phyloP scores from a whole-genome alignment of 2,797 vertebrate genomes.

The Telmatherina bonti region DNA sequence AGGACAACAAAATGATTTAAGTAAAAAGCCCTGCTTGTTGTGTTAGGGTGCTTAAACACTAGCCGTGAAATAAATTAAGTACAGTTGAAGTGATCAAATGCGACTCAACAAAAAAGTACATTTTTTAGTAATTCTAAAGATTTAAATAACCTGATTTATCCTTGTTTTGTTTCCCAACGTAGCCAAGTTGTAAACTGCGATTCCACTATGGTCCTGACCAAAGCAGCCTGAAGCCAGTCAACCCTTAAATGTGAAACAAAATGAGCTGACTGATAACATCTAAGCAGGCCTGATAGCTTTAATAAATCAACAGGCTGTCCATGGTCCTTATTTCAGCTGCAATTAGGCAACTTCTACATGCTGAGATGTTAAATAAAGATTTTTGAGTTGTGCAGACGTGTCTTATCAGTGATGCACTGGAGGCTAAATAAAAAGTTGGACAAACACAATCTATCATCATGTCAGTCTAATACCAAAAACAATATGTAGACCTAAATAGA shows the following conservation, averaged over 20 bases:
- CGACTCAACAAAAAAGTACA: not conserved
- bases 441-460: slow-evolving; percentile 59
- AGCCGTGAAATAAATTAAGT: not conserved
- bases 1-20: too few relatives aligned
- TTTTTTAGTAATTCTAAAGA: not conserved
- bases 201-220: slow-evolving; percentile 1
- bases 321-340: slow-evolving; percentile 32
- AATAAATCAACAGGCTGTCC: slow-evolving; percentile 68
- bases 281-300: slow-evolving; percentile 54
- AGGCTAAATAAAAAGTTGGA: slow-evolving; percentile 46
- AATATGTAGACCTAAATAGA: slow-evolving; percentile 2
- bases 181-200: slow-evolving; percentile 17
- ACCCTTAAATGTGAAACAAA: slow-evolving; percentile 59
- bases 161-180: slow-evolving; percentile 40
- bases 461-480: slow-evolving; percentile 50
- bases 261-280: slow-evolving; percentile 65
- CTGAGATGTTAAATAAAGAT: slow-evolving; percentile 62
- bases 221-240: slow-evolving; percentile 44
- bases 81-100: not conserved
- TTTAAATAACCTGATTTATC: not conserved
- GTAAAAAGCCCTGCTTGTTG: not conserved
- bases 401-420: slow-evolving; percentile 48
- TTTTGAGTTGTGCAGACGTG: slow-evolving; percentile 22
- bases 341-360: slow-evolving; percentile 51
- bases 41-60: not conserved